Percentiles rank a stretch among this genome's conserved stretches.
Conservation (phyloP, 2,888 invertebrate species). For the Morpho achilles region DNA sequence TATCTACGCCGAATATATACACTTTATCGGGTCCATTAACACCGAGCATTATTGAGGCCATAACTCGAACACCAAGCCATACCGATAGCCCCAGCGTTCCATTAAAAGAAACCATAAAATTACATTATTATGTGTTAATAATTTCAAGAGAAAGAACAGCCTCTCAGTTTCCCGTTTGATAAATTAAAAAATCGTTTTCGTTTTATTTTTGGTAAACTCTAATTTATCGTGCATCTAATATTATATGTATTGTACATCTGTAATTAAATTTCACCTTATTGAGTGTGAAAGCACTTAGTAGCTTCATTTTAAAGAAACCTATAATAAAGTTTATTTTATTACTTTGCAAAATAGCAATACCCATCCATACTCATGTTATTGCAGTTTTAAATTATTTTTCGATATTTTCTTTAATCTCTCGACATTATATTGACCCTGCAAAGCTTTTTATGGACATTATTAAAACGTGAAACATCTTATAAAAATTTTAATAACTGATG, state of each 20-base stretch:
- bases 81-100: constrained; percentile 66
- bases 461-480: constrained; percentile 25
- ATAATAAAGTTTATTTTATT: background rate
- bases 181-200: constrained; percentile 59
- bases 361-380: constrained; percentile 1
- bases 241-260: constrained; percentile 5
- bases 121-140: constrained; percentile 78
- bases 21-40: constrained; percentile 61
- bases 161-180: constrained; percentile 44
- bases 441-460: constrained; percentile 21
- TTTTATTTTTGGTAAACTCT: constrained; percentile 43
- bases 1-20: constrained; percentile 7
- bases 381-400: constrained; percentile 12
- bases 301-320: constrained; percentile 2
- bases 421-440: constrained; percentile 21
- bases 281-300: constrained; percentile 39
- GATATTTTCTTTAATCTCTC: constrained; percentile 19
- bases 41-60: constrained; percentile 63
- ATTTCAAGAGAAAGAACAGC: constrained; percentile 65
- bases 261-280: constrained; percentile 51
- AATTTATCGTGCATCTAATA: constrained; percentile 29
- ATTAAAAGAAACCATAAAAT: constrained; percentile 76
- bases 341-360: constrained; percentile 5
- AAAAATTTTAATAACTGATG: constrained; percentile 20
- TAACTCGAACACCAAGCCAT: constrained; percentile 58